Base-by-base conservation (phyloP, 2,113 vertebrate genomes). In the Poeciliopsis occidentalis region DNA sequence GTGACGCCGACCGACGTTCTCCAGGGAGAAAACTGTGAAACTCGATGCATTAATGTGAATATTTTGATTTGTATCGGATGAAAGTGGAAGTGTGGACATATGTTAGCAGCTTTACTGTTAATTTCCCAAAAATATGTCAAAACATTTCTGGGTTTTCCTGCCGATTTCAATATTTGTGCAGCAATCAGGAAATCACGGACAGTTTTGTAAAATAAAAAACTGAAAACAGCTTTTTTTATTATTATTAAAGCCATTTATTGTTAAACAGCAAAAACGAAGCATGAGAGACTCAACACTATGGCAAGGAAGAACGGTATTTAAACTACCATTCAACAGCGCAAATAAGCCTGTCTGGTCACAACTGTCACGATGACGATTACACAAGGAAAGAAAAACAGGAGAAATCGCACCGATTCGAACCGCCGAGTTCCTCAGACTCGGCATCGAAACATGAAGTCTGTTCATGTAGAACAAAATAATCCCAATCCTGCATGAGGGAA, bases 261-360 rank as follows among this genome's bases (percentile, higher is more conserved):
- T 91, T 91, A 82, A 89, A 95, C 93, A 94, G 94, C 94, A 93
- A 96, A 41, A 94, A 96, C 94, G 94, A 94, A 96, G 96, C 95
- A 93, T 95, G 94, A 95, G 64, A 80, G 85, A 95, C 91, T 93
- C 89, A 96, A 96, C 91, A 95, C 67, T 84, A 82, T 80, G 81
- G 80, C 17, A 84, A 81, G 66, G 75, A 87, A 73, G 69, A 76
- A 88, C 69, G 75, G 71, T 85, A 75, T 83, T 88, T 79, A 24
- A 86, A 80, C 82, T 76, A 86, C 67, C 75, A 80, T 87, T 78
- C 10, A 77, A 84, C 67, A 71, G 76, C 90, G 84, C 64, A 71
- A 80, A 85, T 34, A 75, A 92, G 95, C 91, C 93, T 92, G 95
- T 87, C 69, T 79, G 76, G 73, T 85, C 70, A 88, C 83, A 15